Base-by-base conservation (phyloP, 2,888 invertebrate species). In the Coelopa pilipes region DNA sequence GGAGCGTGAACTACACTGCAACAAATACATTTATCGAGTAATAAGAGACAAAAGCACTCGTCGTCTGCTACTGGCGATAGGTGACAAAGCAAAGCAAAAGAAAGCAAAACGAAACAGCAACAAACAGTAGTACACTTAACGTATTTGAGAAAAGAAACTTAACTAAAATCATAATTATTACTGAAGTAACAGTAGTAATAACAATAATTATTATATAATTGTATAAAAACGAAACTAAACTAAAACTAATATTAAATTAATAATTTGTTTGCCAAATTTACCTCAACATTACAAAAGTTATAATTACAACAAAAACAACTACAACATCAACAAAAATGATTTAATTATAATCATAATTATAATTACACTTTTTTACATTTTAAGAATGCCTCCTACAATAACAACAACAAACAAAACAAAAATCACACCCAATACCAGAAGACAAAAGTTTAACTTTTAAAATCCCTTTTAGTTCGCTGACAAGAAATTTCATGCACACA, bases 261-360 rank as follows among this genome's bases (percentile, higher is more conserved):
- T 46, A 65, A 81, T 81, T 82, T 83, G 83, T 84, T 86, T 85
- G 86, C 86, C 86, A 86, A 86, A 86, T 86, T 85, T 86, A 86
- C 86, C 86, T 85, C 86, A 85, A 82, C 75, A 81, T 78, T 78
- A 76, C 74, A 78, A 34, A 34, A 34, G n/a, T 34, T 34, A 34
- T 34, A 34, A 7, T 34, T 34, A 34, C 34, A 34, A 34, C 34
- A 34, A 70, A 57, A 77, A 76, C 62, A 77, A 76, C 62, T 19
- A 76, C 75, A 76, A 78, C 75, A 62, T 72, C 45, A 72, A 73
- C 21, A 76, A 76, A 71, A 70, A 76, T 75, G 71, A 70, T 69
- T 59, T 70, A 75, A 75, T 72, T 67, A 73, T 57, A 57, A 67
- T 74, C 67, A 63, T n/a, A n/a, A 74, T 70, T 73, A 24, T 62